Base-by-base conservation (phyloP, 2,113 vertebrate species). In the Nansenia antarctica region DNA sequence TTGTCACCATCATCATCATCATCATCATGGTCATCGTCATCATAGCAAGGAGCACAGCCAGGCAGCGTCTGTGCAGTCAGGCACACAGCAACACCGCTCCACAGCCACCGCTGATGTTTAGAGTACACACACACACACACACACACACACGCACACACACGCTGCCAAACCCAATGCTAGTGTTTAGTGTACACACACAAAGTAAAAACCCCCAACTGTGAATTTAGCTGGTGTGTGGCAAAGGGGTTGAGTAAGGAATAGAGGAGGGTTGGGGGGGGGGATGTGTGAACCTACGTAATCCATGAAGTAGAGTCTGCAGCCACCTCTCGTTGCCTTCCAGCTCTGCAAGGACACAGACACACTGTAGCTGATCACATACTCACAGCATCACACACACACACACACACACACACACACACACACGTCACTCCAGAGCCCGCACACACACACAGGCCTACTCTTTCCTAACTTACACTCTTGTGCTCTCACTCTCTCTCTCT, bases 301-400 rank as follows among this genome's bases (percentile, higher is more conserved):
- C 76, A 72, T 86, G 84, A 76, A 90, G 83, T 64, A 91, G 87
- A 81, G 78, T 83, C 82, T 87, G 82, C 76, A 90, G 85, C 85
- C 85, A 87, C 84, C 82, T 86, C 81, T 87, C 85, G 79, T 83
- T 88, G 68, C 80, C 78, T 82, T 83, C 81, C 80, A 89, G 74
- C 72, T 87, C 86, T 87, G 85, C 80, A 78, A 85, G 84, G 84
- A 89, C 79, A 83, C 82, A 87, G 82, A 88, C 79, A 86, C 77
- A 88, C 87, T 80, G 78, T 77, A 90, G 80, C 82, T 91, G 73
- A 88, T 86, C 70, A 78, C 84, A 87, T 67, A 71, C 71, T 70
- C 80, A 75, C 62, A 72, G 59, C 64, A 65, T 62, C 60, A 37
- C 64, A 62, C 32, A 55, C 63, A 62, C 49, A 65, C 42, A 71